A percentile compares a stretch with the other conserved stretches of the same genome.
Conservation (phyloP, 2,888 invertebrate genomes). For the Atrina japonica region DNA sequence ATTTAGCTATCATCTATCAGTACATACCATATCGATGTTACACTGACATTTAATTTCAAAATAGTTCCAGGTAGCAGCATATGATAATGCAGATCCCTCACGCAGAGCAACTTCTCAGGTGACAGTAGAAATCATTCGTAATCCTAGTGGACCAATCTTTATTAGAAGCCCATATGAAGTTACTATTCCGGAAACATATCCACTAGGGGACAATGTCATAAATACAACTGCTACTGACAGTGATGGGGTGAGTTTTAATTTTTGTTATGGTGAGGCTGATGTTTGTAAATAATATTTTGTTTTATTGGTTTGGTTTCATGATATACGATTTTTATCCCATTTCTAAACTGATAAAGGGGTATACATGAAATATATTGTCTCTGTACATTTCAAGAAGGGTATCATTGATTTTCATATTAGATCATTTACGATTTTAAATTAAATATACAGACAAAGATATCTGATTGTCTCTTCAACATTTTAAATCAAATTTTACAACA, state of each 20-base stretch:
- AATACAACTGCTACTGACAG: slow-evolving; percentile 65
- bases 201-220: slow-evolving; percentile 59
- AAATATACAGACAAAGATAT: too few species aligned
- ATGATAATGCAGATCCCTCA: slow-evolving; percentile 64
- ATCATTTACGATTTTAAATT: too few species aligned
- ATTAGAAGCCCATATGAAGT: slow-evolving; percentile 51
- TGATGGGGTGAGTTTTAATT: slow-evolving; percentile 60
- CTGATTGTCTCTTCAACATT: too few species aligned
- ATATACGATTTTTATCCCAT: too few species aligned
- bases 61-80: slow-evolving; percentile 68
- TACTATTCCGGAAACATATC: slow-evolving; percentile 59
- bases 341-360: too few species aligned
- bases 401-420: too few species aligned
- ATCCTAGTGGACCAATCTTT: slow-evolving; percentile 74
- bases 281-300: background rate
- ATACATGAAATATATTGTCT: too few species aligned
- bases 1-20: too few species aligned
- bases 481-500: too few species aligned
- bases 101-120: slow-evolving; percentile 65
- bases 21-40: too few species aligned
- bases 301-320: background rate
- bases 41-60: too few species aligned
- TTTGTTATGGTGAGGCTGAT: background rate
- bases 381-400: too few species aligned
- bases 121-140: slow-evolving; percentile 66